phyloP scores from a whole-genome alignment of 1,140 invertebrate genomes.

The Lepidurus apus region DNA sequence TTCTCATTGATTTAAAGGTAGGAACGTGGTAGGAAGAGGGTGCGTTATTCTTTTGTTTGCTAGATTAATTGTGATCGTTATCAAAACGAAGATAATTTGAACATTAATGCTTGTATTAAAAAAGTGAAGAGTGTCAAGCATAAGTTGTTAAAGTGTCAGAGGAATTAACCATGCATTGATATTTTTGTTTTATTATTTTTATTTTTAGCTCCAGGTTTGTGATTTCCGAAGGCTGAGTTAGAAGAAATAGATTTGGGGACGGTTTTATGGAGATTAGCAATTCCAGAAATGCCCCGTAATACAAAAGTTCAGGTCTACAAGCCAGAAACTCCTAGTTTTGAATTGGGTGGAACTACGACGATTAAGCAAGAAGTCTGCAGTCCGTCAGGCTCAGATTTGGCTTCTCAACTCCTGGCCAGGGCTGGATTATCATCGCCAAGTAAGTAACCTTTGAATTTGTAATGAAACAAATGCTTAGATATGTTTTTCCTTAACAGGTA shows the following conservation, averaged over 20 bases:
- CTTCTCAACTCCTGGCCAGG: not conserved
- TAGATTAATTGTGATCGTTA: no score
- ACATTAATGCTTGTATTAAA: no score
- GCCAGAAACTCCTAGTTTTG: slow-evolving; percentile 3
- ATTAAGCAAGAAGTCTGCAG: slow-evolving; percentile 10
- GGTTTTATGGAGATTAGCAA: slow-evolving; percentile 18
- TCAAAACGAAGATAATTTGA: no score
- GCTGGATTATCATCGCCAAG: slow-evolving; percentile 9
- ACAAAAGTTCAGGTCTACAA: slow-evolving; percentile 14
- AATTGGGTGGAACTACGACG: not conserved
- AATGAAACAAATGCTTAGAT: not conserved
- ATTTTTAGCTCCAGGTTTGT: not conserved
- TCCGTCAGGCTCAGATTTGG: slow-evolving; percentile 18
- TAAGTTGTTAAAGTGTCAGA: no score
- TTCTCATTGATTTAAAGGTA: no score
- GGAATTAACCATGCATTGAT: no score
- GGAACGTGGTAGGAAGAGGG: no score
- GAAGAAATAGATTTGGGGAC: not conserved
- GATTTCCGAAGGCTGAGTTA: not conserved
- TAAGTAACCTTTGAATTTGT: not conserved
- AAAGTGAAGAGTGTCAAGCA: no score
- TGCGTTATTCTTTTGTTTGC: no score
- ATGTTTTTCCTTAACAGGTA: not conserved
- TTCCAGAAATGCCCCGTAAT: slow-evolving; percentile 7
- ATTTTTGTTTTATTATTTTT: not conserved